Base-by-base conservation (phyloP, 2,888 invertebrate species). In the Conistra vaccinii region DNA sequence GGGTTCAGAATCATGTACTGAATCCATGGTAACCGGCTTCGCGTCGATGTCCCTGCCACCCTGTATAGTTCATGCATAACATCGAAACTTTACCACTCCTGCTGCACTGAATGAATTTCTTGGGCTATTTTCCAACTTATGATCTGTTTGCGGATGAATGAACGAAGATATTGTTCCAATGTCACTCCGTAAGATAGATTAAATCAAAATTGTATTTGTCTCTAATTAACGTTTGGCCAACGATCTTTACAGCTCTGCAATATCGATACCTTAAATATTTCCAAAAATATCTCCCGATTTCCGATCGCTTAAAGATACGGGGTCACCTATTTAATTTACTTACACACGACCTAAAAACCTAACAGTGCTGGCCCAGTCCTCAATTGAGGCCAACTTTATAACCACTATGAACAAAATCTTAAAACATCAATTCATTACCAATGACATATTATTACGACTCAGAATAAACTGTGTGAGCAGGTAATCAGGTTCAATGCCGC, bases 401-500 rank as follows among this genome's bases (percentile, higher is more conserved):
- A 39, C 32, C 14, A 45, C 20, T 73, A 6, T 69, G 26, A 66
- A 53, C 20, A 69, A 39, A 61, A 70, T 70, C 1, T 14, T 39
- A 51, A 69, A 20, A 81, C 51, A n/a, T n/a, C 29, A 65, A 35
- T 48, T 42, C 32, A 32, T 73, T 55, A 35, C 62, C 51, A 60
- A 62, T 76, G 76, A 80, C 53, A 77, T 83, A 83, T 78, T 76
- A 78, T 73, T 73, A 76, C 73, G 63, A 76, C 57, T 67, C 39
- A 6, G 51, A 58, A 76, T 82, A 80, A 86, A 81, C 67, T 84
- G 81, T 80, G 78, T 77, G 68, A 87, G 81, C 85, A 85, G 86
- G 89, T 88, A 88, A 89, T 81, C 81, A 85, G 88, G 90, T 90
- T 90, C 91, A 92, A 90, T 90, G 89, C 75, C 88, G 84, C 60